Conservation (phyloP, 2,888 invertebrate genomes). For the Orthonychiurus folsomi region DNA sequence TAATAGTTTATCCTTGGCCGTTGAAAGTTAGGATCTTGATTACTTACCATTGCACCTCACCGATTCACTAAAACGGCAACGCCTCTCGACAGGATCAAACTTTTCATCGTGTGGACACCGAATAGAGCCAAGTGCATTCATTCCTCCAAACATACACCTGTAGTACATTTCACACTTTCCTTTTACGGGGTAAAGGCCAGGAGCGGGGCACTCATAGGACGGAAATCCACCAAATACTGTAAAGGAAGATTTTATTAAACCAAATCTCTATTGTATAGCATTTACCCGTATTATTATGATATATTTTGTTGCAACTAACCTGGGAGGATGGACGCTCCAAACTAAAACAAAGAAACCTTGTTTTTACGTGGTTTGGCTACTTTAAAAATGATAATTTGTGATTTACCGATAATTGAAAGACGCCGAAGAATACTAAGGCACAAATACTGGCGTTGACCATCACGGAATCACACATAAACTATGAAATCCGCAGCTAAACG, state of each 20-base stretch:
- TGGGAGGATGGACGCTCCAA: neutral
- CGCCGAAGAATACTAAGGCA: neutral
- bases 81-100: conserved; percentile 2
- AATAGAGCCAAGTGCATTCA: conserved; percentile 9
- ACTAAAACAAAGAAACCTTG: neutral
- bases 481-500: too few relatives aligned
- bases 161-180: conserved; percentile 8
- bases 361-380: neutral
- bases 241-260: neutral
- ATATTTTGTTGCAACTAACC: neutral
- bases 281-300: neutral
- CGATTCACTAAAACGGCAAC: conserved; percentile 6
- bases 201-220: neutral
- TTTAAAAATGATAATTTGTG: too few relatives aligned
- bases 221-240: conserved; percentile 1
- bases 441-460: neutral
- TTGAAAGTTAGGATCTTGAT: too few relatives aligned
- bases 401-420: too few relatives aligned
- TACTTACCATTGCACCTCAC: neutral
- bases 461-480: too few relatives aligned
- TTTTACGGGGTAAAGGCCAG: conserved; percentile 2
- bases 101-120: conserved; percentile 6
- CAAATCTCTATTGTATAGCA: neutral
- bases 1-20: neutral
- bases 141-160: conserved; percentile 11